Evolutionary conservation across 2,888 invertebrate species (phyloP).

Genomic region (Nineta flava): DNA sequence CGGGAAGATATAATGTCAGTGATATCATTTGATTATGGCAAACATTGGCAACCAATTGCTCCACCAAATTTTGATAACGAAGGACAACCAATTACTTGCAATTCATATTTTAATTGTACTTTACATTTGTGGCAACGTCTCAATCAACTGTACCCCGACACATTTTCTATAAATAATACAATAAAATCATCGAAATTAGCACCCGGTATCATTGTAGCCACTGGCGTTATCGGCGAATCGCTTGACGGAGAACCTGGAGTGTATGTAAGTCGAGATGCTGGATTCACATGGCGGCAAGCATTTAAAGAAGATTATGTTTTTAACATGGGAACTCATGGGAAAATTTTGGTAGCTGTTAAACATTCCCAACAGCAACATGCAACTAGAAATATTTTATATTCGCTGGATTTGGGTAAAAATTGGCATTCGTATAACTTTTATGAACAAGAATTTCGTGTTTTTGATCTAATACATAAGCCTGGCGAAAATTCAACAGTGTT

Average conservation of each 20-base stretch:
- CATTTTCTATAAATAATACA: constrained; percentile 59
- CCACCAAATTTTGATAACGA: constrained; percentile 54
- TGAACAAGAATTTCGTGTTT: constrained; percentile 59
- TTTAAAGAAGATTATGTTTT: constrained; percentile 70
- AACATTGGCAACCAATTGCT: constrained; percentile 59
- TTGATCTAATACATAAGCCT: constrained; percentile 83
- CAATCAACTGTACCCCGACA: constrained; percentile 65
- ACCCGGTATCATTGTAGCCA: constrained; percentile 75
- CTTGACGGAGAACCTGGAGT: constrained; percentile 69
- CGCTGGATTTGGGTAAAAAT: constrained; percentile 69
- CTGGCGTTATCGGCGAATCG: constrained; percentile 62
- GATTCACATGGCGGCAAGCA: constrained; percentile 61
- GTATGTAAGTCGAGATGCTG: constrained; percentile 67
- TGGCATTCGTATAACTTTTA: constrained; percentile 59
- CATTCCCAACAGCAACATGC: constrained; percentile 61
- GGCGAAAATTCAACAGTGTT: constrained; percentile 87
- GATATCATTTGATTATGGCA: constrained; percentile 79
- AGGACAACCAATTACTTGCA: constrained; percentile 53
- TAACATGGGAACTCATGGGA: constrained; percentile 84
- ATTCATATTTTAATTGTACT: constrained; percentile 52
- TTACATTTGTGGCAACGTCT: constrained; percentile 79
- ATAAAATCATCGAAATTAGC: constrained; percentile 78
- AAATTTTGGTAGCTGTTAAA: constrained; percentile 69
- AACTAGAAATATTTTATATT: constrained; percentile 66
- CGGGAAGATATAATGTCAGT: constrained; percentile 62